phyloP scores from a whole-genome alignment of 2,797 vertebrate genomes.

The Diceros bicornis region DNA sequence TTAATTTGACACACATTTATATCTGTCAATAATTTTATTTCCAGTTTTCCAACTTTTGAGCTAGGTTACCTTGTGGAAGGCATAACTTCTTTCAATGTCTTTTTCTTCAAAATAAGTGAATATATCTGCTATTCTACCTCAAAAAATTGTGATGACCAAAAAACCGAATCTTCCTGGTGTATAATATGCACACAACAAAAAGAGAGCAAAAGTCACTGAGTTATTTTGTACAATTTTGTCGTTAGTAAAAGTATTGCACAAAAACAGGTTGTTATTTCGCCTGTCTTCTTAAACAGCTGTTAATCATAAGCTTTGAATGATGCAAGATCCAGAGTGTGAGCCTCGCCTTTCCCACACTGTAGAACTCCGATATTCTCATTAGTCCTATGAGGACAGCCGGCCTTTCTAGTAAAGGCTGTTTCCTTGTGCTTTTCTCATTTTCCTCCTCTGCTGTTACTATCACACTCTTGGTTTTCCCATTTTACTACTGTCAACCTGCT shows the following conservation, averaged over 20 bases:
- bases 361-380: not conserved
- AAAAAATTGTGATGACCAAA: not conserved
- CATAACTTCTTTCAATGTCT: not conserved
- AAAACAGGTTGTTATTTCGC: not conserved
- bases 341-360: not conserved
- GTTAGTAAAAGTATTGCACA: not conserved
- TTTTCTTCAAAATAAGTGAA: not conserved
- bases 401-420: not conserved
- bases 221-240: not conserved
- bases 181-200: not conserved
- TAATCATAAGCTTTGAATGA: not conserved
- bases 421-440: not conserved
- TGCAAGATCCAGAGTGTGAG: not conserved
- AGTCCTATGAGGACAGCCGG: not conserved
- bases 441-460: not conserved
- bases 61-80: not conserved
- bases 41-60: not conserved
- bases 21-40: not conserved
- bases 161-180: not conserved
- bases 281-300: not conserved
- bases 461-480: not conserved
- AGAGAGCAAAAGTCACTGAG: not conserved
- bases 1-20: not conserved
- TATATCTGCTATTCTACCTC: not conserved
- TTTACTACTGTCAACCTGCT: not conserved